These are phyloP conservation scores for Pangasianodon gigas DNA, from an alignment of 2,113 vertebrate species.

Conservation along the genomic window DNA sequence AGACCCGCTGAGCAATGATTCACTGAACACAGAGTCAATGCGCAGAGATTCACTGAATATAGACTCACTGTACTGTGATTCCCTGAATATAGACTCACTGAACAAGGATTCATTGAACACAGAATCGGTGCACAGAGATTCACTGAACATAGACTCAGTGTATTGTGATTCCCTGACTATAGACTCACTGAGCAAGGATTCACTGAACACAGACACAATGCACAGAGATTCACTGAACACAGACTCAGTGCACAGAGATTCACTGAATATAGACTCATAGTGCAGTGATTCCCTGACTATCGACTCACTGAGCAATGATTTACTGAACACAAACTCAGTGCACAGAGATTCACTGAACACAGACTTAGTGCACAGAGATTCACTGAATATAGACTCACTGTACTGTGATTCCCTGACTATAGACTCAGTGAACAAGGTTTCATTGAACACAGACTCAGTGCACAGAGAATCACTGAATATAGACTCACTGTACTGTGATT, in stretches of 20 bases:
- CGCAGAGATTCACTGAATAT: neutral
- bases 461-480: neutral
- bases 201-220: neutral
- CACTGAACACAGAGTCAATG: neutral
- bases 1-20: neutral
- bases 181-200: neutral
- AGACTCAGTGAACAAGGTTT: too few species aligned
- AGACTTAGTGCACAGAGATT: neutral
- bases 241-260: neutral
- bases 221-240: too few species aligned
- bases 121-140: neutral
- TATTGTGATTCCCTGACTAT: neutral
- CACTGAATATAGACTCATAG: neutral
- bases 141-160: neutral
- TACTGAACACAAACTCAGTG: neutral
- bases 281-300: neutral
- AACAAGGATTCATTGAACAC: neutral
- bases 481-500: neutral
- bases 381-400: neutral
- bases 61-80: neutral
- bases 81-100: too few species aligned
- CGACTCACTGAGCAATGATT: neutral
- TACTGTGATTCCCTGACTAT: neutral
- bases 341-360: neutral
- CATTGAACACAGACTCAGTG: neutral